Percentiles rank a stretch among this genome's conserved stretches.
Evolutionary conservation across 2,888 invertebrate genomes (phyloP).

Genomic region (Mesodorylaimus sp.): DNA sequence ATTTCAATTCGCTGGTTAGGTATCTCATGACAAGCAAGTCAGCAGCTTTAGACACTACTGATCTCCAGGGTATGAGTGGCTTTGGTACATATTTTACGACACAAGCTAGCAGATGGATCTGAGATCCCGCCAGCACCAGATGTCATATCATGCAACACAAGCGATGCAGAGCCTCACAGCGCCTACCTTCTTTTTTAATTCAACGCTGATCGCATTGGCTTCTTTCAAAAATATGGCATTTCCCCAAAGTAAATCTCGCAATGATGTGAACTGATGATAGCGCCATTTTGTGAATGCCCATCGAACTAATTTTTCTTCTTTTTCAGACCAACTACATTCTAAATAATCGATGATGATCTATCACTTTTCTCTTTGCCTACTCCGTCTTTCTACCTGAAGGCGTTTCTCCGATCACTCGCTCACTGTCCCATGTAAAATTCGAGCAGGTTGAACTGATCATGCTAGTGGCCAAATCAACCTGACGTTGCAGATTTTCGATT

Average conservation of each 20-base stretch:
- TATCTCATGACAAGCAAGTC: too few relatives aligned
- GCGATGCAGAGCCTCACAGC: not conserved
- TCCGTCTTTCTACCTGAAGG: slow-evolving; percentile 35
- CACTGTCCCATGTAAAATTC: slow-evolving; percentile 25
- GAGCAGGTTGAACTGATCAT: slow-evolving; percentile 23
- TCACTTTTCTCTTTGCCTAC: too few relatives aligned
- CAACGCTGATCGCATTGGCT: slow-evolving; percentile 97
- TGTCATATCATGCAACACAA: too few relatives aligned
- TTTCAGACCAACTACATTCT: slow-evolving; percentile 94
- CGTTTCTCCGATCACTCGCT: slow-evolving; percentile 12
- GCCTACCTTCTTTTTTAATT: slow-evolving; percentile 80
- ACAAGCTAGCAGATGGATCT: too few relatives aligned
- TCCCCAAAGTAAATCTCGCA: slow-evolving; percentile 90
- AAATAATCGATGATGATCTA: too few relatives aligned
- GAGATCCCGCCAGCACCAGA: too few relatives aligned
- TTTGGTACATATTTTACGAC: too few relatives aligned
- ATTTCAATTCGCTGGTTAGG: too few relatives aligned
- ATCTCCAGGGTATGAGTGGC: too few relatives aligned
- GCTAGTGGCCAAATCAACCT: slow-evolving; percentile 53
- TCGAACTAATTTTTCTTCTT: slow-evolving; percentile 78
- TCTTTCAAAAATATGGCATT: slow-evolving; percentile 98
- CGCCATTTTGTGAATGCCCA: slow-evolving; percentile 97
- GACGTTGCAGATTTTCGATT: slow-evolving; percentile 87
- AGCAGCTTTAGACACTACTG: too few relatives aligned
- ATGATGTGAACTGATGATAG: slow-evolving; percentile 97